Conservation (phyloP, 1,140 invertebrate genomes). For the Drosophila pallidifrons region DNA sequence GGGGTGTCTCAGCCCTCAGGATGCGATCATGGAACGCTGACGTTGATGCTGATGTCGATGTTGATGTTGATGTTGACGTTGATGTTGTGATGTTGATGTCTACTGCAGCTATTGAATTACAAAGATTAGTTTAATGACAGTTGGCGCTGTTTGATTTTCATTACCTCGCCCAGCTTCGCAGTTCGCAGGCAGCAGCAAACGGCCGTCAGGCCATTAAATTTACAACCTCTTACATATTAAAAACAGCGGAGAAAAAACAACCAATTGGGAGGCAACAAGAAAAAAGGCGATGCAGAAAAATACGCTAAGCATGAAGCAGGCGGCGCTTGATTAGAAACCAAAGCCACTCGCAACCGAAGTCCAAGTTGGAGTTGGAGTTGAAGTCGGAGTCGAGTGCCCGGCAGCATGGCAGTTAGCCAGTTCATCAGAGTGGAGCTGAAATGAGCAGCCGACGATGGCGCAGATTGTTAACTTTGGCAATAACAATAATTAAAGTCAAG, state of each 20-base stretch:
- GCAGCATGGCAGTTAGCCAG: constrained; percentile 65
- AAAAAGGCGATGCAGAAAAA: constrained; percentile 22
- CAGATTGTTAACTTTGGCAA: constrained; percentile 84
- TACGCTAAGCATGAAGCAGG: constrained; percentile 11
- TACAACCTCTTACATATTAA: constrained; percentile 81
- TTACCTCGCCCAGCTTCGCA: constrained; percentile 62
- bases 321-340: constrained; percentile 65
- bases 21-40: constrained; percentile 38
- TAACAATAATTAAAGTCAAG: constrained; percentile 84
- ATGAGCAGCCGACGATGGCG: constrained; percentile 67
- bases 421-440: constrained; percentile 64
- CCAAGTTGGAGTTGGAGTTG: constrained; percentile 2
- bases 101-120: constrained; percentile 76
- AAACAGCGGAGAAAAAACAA: constrained; percentile 39
- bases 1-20: constrained; percentile 15
- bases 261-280: constrained; percentile 2
- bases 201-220: constrained; percentile 72
- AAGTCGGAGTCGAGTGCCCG: constrained; percentile 26
- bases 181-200: background rate
- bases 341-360: constrained; percentile 13
- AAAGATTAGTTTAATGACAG: constrained; percentile 82
- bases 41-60: constrained; percentile 17
- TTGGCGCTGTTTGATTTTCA: constrained; percentile 82
- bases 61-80: constrained; percentile 23
- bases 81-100: constrained; percentile 26